A percentile compares a stretch with the other conserved stretches of the same genome.
These are phyloP conservation scores for Brenthis daphne DNA, from an alignment of 2,888 invertebrate genomes.

Conservation along the genomic window DNA sequence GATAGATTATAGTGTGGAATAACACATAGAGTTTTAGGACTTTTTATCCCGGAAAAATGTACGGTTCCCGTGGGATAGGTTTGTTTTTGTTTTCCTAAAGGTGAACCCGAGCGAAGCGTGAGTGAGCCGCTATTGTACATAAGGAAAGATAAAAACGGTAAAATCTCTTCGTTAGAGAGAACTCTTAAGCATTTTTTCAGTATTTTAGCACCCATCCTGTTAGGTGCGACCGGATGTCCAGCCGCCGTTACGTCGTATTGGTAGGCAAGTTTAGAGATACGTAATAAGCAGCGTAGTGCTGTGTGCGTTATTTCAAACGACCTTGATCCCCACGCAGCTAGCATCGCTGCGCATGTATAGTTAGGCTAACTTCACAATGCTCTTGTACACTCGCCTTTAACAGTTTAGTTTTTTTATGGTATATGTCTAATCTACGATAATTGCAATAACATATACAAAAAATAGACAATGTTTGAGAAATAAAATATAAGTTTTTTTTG, in stretches of 20 bases:
- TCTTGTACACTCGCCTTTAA: slow-evolving; percentile 3
- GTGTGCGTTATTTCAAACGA: slow-evolving; percentile 59
- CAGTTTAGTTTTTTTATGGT: not conserved
- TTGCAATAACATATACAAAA: too few species aligned
- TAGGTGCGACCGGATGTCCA: slow-evolving; percentile 65
- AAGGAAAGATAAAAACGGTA: too few species aligned
- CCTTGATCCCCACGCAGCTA: slow-evolving; percentile 79
- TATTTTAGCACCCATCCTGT: slow-evolving; percentile 28
- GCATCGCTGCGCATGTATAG: slow-evolving; percentile 68
- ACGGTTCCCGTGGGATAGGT: too few species aligned
- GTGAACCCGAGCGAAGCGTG: too few species aligned
- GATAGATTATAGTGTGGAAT: too few species aligned
- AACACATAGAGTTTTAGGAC: too few species aligned
- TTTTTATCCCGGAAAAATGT: too few species aligned
- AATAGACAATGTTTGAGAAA: too few species aligned
- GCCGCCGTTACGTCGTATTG: slow-evolving; percentile 51
- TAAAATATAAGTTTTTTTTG: too few species aligned
- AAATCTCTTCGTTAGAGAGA: too few species aligned
- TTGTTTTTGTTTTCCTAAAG: too few species aligned
- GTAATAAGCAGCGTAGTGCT: slow-evolving; percentile 40
- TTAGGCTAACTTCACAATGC: slow-evolving; percentile 60
- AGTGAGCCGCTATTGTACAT: too few species aligned
- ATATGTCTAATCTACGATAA: not conserved
- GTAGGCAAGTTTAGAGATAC: slow-evolving; percentile 58
- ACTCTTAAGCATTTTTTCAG: slow-evolving; percentile 20